Evolutionary conservation across 2,888 invertebrate genomes (phyloP), one percentile per base, ranked within the genome.

Genomic region (Odontocerum albicorne): DNA sequence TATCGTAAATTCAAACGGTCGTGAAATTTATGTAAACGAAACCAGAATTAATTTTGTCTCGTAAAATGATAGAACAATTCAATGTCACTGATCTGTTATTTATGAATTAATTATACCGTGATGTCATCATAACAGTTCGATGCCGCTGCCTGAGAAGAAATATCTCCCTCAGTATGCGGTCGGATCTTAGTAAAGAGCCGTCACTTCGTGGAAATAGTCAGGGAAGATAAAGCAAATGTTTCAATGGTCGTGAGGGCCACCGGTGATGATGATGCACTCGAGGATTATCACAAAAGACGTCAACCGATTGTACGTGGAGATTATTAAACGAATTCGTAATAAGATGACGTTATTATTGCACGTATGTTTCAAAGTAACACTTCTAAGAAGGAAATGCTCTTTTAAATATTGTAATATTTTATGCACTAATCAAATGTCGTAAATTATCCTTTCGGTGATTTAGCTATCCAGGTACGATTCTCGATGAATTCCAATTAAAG

Each of bases 161-260:
- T 15, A 6, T 27, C 33, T 4, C 36, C n/a, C n/a, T n/a, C n/a
- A n/a, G n/a, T n/a, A n/a, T n/a, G n/a, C n/a, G n/a, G n/a, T n/a
- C 39, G 44, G 8, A 36, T 55, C 55, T 45, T 31, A 35, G 56
- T 55, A 56, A 56, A 51, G 33, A 51, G 56, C 22, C 33, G 42
- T 42, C 16, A 36, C 21, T 56, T 57, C 56, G n/a, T 19, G 38
- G 52, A 57, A 57, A 27, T 33, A 19, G 35, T 47, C 44, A 27
- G 35, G 47, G 39, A 31, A 57, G 51, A 52, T 47, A 49, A 51
- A 47, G 52, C 51, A 51, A 51, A 52, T 57, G 56, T 52, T 50
- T 57, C 56, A 57, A 17, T 33, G 40, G 17, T 57, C 56, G 56
- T 57, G 56, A 57, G 36, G 36, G 32, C 6, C n/a, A n/a, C n/a